Conservation (phyloP, 2,113 vertebrate genomes). For the Podarcis raffonei region DNA sequence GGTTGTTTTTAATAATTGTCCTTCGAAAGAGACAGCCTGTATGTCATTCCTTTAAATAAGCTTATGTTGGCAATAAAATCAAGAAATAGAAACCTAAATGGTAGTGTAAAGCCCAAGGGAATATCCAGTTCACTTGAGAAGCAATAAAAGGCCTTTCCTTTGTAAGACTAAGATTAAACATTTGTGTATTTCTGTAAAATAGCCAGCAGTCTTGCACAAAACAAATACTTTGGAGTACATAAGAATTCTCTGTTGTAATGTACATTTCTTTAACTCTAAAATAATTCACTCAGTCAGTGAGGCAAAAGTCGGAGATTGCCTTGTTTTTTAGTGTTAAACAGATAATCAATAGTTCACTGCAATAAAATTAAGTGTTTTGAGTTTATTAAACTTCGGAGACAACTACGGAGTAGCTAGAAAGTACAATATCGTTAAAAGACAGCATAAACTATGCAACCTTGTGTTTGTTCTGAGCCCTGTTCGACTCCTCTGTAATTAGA, state of each 20-base stretch:
- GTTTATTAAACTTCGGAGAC: conserved; percentile 79
- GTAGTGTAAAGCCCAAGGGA: conserved; percentile 42
- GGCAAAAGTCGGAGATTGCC: conserved; percentile 61
- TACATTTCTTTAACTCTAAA: conserved; percentile 58
- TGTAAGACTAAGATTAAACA: conserved; percentile 60
- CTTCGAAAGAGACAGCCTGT: conserved; percentile 39
- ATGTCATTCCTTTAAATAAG: conserved; percentile 70
- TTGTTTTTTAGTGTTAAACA: conserved; percentile 67
- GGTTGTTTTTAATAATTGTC: conserved; percentile 37
- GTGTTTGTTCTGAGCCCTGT: conserved; percentile 50
- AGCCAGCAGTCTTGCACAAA: conserved; percentile 45
- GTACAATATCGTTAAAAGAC: conserved; percentile 69
- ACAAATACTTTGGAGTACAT: conserved; percentile 48
- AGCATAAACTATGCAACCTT: conserved; percentile 64
- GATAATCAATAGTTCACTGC: conserved; percentile 77
- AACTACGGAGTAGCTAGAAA: conserved; percentile 61
- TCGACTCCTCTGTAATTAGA: conserved; percentile 44
- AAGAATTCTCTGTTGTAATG: conserved; percentile 54
- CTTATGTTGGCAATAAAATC: conserved; percentile 63
- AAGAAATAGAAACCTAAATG: conserved; percentile 54
- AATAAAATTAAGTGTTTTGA: conserved; percentile 78
- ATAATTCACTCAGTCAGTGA: conserved; percentile 71
- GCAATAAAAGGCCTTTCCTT: conserved; percentile 65
- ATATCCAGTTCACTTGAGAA: conserved; percentile 63
- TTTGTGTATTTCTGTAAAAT: conserved; percentile 51